A percentile compares a stretch with the other conserved stretches of the same genome.
These are phyloP conservation scores for Schizothorax lantsangensis DNA, from an alignment of 2,797 vertebrate species.

Conservation along the genomic window DNA sequence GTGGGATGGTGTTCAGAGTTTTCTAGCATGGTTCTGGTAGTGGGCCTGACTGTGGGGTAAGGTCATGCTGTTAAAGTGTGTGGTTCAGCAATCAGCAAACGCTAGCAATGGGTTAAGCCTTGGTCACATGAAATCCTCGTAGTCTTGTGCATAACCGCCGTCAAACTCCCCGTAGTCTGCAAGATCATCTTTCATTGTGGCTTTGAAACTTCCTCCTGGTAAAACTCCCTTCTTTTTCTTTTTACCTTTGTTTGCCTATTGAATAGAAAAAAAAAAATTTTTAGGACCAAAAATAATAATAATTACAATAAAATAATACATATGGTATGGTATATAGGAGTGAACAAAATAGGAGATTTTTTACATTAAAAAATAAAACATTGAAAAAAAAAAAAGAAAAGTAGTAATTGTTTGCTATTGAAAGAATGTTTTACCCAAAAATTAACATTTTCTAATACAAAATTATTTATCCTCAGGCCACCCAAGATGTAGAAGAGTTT, in stretches of 20 bases:
- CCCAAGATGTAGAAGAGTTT: background rate
- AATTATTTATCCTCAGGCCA: too few relatives aligned
- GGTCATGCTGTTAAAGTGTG: constrained; percentile 79
- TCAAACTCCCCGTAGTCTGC: constrained; percentile 86
- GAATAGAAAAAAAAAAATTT: background rate
- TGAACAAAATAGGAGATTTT: background rate
- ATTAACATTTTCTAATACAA: too few relatives aligned
- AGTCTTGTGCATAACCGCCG: constrained; percentile 87
- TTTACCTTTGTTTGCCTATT: constrained; percentile 86
- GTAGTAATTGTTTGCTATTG: too few relatives aligned
- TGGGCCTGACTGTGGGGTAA: constrained; percentile 80
- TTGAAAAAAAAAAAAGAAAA: too few relatives aligned
- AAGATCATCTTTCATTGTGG: constrained; percentile 88
- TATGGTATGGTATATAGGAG: too few relatives aligned
- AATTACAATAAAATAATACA: background rate
- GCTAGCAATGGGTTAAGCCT: constrained; percentile 53
- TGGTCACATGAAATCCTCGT: constrained; percentile 92
- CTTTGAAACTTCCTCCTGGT: constrained; percentile 87
- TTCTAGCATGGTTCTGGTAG: constrained; percentile 84
- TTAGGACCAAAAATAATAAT: background rate
- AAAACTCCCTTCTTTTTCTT: constrained; percentile 91
- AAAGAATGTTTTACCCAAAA: too few relatives aligned
- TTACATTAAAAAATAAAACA: too few relatives aligned
- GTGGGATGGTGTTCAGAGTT: constrained; percentile 63
- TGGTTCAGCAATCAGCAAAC: constrained; percentile 74